phyloP scores from a whole-genome alignment of 2,888 invertebrate genomes.

The Gasteruption jaculator region DNA sequence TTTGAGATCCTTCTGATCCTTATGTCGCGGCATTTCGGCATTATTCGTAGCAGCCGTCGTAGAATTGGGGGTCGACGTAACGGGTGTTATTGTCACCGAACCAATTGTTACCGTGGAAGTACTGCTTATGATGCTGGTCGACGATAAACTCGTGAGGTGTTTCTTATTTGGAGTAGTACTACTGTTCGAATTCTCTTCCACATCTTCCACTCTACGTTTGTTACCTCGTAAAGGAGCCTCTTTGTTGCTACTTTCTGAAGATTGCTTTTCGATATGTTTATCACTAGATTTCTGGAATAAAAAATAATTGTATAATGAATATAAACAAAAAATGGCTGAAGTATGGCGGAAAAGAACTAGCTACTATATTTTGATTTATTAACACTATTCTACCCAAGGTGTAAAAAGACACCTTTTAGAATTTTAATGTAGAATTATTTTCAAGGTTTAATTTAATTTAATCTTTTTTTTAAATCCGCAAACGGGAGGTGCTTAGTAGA shows the following conservation, averaged over 20 bases:
- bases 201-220: slow-evolving; percentile 49
- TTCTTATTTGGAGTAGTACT: slow-evolving; percentile 42
- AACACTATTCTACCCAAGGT: not conserved
- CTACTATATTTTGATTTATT: not conserved
- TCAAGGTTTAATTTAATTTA: too few relatives aligned
- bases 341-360: not conserved
- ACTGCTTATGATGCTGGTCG: slow-evolving; percentile 33
- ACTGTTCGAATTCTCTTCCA: slow-evolving; percentile 44
- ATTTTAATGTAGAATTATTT: not conserved
- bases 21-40: slow-evolving; percentile 31
- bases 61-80: slow-evolving; percentile 37
- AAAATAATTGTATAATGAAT: too few relatives aligned
- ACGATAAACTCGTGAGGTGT: slow-evolving; percentile 32
- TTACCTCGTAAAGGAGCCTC: slow-evolving; percentile 30
- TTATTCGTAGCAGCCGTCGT: slow-evolving; percentile 33
- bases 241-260: slow-evolving; percentile 33
- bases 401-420: not conserved
- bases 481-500: too few relatives aligned
- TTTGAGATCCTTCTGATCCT: slow-evolving; percentile 32
- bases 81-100: slow-evolving; percentile 44
- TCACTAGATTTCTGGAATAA: slow-evolving; percentile 34
- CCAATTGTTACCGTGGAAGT: slow-evolving; percentile 41
- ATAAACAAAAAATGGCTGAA: too few relatives aligned
- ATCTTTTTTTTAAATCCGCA: too few relatives aligned
- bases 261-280: slow-evolving; percentile 41